Percentiles rank a stretch among this genome's conserved stretches.
These are phyloP conservation scores for Heliconius eleuchia DNA, from an alignment of 1,140 invertebrate genomes.

Conservation along the genomic window DNA sequence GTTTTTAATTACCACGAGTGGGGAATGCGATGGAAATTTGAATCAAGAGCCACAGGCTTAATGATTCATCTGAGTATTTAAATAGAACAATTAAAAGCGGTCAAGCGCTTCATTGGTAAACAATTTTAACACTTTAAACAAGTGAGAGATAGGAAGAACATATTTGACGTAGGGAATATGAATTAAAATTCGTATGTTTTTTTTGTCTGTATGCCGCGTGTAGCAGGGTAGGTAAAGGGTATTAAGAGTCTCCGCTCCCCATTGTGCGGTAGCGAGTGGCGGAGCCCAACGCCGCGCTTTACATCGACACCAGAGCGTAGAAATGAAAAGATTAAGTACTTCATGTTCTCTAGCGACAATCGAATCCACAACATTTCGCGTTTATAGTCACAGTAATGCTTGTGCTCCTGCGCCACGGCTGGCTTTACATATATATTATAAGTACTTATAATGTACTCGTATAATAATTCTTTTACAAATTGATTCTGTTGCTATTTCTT, in stretches of 20 bases:
- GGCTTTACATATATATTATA: background rate
- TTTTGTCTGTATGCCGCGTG: too few relatives aligned
- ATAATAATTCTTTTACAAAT: background rate
- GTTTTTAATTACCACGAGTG: slow-evolving; percentile 58
- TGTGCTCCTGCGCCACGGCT: too few relatives aligned
- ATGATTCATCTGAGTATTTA: slow-evolving; percentile 53
- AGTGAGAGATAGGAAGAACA: background rate
- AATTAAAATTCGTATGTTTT: background rate
- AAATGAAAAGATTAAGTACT: too few relatives aligned
- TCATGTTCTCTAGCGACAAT: too few relatives aligned
- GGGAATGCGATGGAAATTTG: slow-evolving; percentile 52
- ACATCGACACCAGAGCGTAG: too few relatives aligned
- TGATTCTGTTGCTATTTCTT: slow-evolving; percentile 40
- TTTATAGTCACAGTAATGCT: too few relatives aligned
- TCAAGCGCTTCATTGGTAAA: slow-evolving; percentile 55
- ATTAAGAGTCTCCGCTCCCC: too few relatives aligned
- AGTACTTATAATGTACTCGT: background rate
- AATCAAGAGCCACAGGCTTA: slow-evolving; percentile 52
- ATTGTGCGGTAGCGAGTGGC: too few relatives aligned
- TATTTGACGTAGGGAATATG: background rate
- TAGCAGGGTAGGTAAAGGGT: too few relatives aligned
- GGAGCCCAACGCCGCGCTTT: too few relatives aligned
- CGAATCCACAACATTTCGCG: too few relatives aligned
- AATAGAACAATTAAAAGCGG: slow-evolving; percentile 65
- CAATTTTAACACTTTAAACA: slow-evolving; percentile 51